Percentiles rank a stretch among this genome's conserved stretches.
Conservation (phyloP, 37 sponge, comb jelly and placozoan genomes). For the Dysidea cf. avara region DNA sequence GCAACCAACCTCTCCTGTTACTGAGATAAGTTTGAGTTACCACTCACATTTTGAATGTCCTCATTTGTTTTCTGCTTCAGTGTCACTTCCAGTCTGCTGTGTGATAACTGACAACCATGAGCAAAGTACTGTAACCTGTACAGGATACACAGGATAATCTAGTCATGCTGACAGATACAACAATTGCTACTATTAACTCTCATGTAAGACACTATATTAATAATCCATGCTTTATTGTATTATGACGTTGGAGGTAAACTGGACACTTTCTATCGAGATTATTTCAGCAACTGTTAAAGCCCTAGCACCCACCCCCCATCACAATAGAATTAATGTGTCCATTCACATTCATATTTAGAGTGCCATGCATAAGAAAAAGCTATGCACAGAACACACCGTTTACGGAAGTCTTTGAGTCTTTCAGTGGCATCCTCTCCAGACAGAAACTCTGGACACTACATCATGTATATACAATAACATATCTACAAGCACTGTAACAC, state of each 20-base stretch:
- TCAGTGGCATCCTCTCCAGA: conserved; percentile 25
- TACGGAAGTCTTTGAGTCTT: conserved; percentile 54
- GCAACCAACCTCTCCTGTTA: too few species aligned
- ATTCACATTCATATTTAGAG: too few species aligned
- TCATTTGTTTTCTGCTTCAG: conserved; percentile 56
- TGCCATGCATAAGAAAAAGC: too few species aligned
- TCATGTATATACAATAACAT: background rate
- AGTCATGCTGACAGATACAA: background rate
- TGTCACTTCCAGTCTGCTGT: conserved; percentile 44
- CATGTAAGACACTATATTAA: background rate
- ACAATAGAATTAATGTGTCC: too few species aligned
- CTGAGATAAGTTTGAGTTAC: too few species aligned
- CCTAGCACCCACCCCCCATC: too few species aligned
- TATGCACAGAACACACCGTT: too few species aligned
- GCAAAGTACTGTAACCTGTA: conserved; percentile 70
- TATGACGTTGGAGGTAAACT: background rate
- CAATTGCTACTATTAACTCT: too few species aligned
- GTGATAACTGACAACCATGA: conserved; percentile 63
- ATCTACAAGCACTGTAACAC: background rate
- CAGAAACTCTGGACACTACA: conserved; percentile 35
- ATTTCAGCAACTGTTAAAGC: too few species aligned
- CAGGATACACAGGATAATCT: background rate
- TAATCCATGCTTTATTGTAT: background rate
- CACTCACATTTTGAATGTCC: too few species aligned
- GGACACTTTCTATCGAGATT: too few species aligned